A percentile compares a stretch with the other conserved stretches of the same genome.
Conservation (phyloP, 2,797 vertebrate genomes). For the Melanotaenia boesemani region DNA sequence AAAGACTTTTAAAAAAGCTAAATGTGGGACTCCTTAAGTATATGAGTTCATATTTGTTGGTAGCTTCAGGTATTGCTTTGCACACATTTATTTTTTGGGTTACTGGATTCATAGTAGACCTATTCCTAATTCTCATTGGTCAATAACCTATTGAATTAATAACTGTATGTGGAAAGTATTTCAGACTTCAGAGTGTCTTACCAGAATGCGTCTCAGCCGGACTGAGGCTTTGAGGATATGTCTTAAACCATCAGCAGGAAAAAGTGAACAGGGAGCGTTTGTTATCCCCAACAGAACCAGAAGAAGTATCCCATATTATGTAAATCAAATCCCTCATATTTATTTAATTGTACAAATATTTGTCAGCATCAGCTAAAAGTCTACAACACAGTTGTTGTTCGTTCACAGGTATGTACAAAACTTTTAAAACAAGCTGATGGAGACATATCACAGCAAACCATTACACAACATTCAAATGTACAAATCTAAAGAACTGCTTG, state of each 20-base stretch:
- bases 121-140: not conserved
- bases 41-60: too few relatives aligned
- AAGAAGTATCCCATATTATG: not conserved
- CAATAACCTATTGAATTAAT: not conserved
- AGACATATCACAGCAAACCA: constrained; percentile 49
- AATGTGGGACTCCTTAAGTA: not conserved
- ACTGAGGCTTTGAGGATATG: not conserved
- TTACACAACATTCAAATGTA: constrained; percentile 50
- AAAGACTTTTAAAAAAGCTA: not conserved
- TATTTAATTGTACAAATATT: not conserved
- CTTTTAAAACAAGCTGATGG: constrained; percentile 34
- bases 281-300: not conserved
- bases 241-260: not conserved
- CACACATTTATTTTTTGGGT: not conserved
- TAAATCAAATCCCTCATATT: not conserved
- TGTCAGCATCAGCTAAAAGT: not conserved
- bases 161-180: too few relatives aligned
- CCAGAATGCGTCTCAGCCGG: too few relatives aligned
- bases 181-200: too few relatives aligned
- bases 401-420: constrained; percentile 31
- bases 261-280: not conserved
- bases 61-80: too few relatives aligned
- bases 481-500: not conserved
- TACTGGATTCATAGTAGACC: not conserved
- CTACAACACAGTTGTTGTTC: not conserved